These are phyloP conservation scores for Synergus gifuensis DNA, from an alignment of 2,888 invertebrate species.

Conservation along the genomic window DNA sequence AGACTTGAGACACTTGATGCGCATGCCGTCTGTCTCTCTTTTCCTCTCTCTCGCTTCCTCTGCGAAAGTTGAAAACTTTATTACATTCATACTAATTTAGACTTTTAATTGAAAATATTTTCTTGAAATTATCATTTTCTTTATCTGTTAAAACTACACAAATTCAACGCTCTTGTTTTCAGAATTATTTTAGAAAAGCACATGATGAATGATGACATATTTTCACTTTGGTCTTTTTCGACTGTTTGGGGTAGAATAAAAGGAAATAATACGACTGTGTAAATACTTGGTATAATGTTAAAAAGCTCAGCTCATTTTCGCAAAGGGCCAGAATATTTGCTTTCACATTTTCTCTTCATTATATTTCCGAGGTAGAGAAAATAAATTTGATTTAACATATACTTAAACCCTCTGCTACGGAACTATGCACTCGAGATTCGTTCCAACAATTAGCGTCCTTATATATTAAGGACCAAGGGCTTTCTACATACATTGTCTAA, in stretches of 20 bases:
- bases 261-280: background rate
- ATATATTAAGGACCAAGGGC: background rate
- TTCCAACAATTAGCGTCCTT: constrained; percentile 38
- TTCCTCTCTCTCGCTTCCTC: too few species aligned
- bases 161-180: background rate
- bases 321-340: constrained; percentile 3
- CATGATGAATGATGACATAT: background rate
- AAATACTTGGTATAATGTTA: background rate
- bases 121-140: constrained; percentile 1
- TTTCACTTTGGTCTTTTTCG: background rate
- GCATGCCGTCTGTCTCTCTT: background rate
- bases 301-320: constrained; percentile 18
- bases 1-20: constrained; percentile 9
- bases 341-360: constrained; percentile 29
- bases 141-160: background rate
- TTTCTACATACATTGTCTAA: constrained; percentile 8
- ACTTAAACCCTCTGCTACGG: constrained; percentile 22
- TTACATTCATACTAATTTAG: background rate
- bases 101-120: background rate
- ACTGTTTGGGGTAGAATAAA: background rate
- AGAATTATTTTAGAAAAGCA: too few species aligned
- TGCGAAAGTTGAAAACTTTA: constrained; percentile 1
- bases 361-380: constrained; percentile 12
- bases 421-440: constrained; percentile 23
- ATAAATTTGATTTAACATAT: constrained; percentile 41